Conservation (phyloP, 2,113 vertebrate species). For the Propithecus coquereli region DNA sequence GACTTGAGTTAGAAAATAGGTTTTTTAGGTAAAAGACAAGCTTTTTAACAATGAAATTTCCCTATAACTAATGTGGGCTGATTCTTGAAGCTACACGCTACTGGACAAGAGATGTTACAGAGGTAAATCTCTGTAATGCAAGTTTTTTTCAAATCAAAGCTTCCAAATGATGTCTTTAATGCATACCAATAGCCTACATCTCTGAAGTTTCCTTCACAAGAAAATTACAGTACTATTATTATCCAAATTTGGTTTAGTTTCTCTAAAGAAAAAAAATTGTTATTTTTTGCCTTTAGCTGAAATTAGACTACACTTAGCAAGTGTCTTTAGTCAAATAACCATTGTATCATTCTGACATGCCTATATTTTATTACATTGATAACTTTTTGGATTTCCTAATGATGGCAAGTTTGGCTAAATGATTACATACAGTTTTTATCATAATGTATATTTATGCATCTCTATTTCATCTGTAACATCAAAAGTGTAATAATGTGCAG, state of each 20-base stretch:
- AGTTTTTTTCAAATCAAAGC: neutral
- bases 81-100: neutral
- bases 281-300: neutral
- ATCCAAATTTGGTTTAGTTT: conserved; percentile 31
- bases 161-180: neutral
- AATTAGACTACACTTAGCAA: neutral
- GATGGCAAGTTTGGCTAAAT: neutral
- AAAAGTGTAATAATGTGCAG: neutral
- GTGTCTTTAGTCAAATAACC: neutral
- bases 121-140: neutral
- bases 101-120: neutral
- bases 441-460: neutral
- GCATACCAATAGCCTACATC: neutral
- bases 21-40: neutral
- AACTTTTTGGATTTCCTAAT: neutral
- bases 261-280: neutral
- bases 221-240: neutral
- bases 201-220: neutral
- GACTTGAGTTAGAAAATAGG: neutral
- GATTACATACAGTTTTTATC: neutral
- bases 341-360: neutral
- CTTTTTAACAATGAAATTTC: neutral
- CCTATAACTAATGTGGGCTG: neutral
- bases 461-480: neutral
- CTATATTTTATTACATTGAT: neutral